Percentiles rank a stretch among this genome's conserved stretches.
Evolutionary conservation across 2,888 invertebrate species (phyloP).

Genomic region (Agrenia bidenticulata): DNA sequence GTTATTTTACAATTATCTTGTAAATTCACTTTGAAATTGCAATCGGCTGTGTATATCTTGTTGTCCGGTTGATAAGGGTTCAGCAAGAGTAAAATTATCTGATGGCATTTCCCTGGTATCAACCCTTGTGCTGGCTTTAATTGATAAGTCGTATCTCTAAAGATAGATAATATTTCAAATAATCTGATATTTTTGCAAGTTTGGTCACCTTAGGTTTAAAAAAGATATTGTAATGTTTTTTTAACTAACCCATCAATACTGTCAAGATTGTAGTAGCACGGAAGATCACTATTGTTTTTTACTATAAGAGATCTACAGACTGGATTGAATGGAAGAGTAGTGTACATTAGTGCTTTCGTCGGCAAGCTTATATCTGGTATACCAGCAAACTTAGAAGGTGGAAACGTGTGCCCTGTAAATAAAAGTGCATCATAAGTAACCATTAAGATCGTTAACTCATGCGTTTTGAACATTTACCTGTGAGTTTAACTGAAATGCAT

Average conservation of each 20-base stretch:
- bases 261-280: constrained; percentile 30
- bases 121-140: constrained; percentile 21
- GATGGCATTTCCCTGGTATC: constrained; percentile 39
- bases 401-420: constrained; percentile 33
- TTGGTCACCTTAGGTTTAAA: too few species aligned
- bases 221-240: too few species aligned
- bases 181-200: too few species aligned
- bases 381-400: constrained; percentile 24
- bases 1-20: constrained; percentile 39
- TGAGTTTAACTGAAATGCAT: constrained; percentile 31
- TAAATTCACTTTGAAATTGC: constrained; percentile 31
- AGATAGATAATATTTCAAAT: too few species aligned
- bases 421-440: background rate
- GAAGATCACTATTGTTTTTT: constrained; percentile 44
- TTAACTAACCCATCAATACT: constrained; percentile 33
- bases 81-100: constrained; percentile 39
- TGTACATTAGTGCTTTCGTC: constrained; percentile 32
- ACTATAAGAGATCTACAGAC: constrained; percentile 37
- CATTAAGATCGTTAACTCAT: background rate
- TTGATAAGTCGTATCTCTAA: too few species aligned
- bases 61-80: constrained; percentile 16
- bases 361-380: constrained; percentile 38
- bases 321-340: constrained; percentile 32
- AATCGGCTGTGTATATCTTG: constrained; percentile 22
- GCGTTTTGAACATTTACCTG: too few species aligned